These are phyloP conservation scores for Fulica atra DNA, from an alignment of 2,113 vertebrate genomes.

Conservation along the genomic window DNA sequence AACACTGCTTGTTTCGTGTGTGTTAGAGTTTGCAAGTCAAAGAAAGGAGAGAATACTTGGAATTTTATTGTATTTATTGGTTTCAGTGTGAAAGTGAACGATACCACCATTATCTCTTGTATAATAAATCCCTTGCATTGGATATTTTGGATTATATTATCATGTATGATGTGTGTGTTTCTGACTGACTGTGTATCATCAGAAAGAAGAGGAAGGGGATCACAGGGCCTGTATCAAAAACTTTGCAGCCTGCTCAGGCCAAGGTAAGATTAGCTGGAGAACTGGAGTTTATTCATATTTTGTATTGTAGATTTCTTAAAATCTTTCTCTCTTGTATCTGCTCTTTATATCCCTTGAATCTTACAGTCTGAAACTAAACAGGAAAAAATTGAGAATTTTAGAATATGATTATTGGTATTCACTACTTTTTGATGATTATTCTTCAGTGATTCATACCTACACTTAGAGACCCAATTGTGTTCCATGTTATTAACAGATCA, in stretches of 20 bases:
- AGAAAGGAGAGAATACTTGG: neutral
- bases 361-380: neutral
- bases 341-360: neutral
- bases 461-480: neutral
- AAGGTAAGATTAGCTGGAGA: neutral
- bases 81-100: neutral
- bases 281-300: neutral
- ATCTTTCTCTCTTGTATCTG: neutral
- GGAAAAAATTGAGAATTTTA: neutral
- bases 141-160: neutral
- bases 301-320: neutral
- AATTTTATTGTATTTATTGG: neutral
- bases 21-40: neutral
- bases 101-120: neutral
- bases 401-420: neutral
- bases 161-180: neutral
- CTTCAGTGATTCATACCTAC: neutral
- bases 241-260: neutral
- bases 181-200: neutral
- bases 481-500: neutral
- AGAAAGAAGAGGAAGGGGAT: conserved; percentile 41
- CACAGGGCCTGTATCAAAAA: neutral
- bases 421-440: neutral
- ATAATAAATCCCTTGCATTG: neutral
- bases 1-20: neutral